Evolutionary conservation across 1,140 invertebrate genomes (phyloP), one percentile per base, ranked within the genome.

Genomic region (Pararge aegeria): DNA sequence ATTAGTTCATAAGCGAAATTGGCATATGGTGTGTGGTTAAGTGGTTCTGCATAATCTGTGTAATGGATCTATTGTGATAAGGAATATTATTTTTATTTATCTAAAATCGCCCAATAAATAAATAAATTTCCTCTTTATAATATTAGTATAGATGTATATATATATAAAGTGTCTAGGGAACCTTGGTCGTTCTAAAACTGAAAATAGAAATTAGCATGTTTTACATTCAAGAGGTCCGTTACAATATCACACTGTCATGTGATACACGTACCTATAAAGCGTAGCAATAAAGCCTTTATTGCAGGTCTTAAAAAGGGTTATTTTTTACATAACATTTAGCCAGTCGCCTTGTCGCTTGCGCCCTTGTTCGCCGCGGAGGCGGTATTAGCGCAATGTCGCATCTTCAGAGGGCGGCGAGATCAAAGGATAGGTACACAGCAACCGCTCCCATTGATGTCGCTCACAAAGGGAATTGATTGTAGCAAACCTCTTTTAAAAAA

Each of bases 381-480:
- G 67, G 82, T 77, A 85, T 85, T 83, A 87, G 83, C 79, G 82
- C 82, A 76, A 75, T 83, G 80, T 83, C 84, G 81, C 83, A 80
- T 88, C 83, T 88, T 88, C 78, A 78, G 75, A 84, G 83, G 78
- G 83, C 85, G 85, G 85, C 83, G 80, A 85, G 82, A 85, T 88
- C 85, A 88, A 88, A 88, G 83, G 83, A 84, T 80, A 82, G 77
- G 79, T 83, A 86, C 82, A 88, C 82, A 83, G 71, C 75, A 78
- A 82, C 81, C 83, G 83, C 79, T 83, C 66, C 83, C 83, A 88
- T 88, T 88, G 85, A 88, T 86, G 81, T 86, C 82, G 85, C 77
- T 75, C 80, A 86, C 85, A 88, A 88, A 88, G 85, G 82, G 82
- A 83, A 88, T 88, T 86, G 83, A 88, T 88, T 88, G 85, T 85